phyloP scores from a whole-genome alignment of 2,888 invertebrate genomes.

The Drosophila demipolita region DNA sequence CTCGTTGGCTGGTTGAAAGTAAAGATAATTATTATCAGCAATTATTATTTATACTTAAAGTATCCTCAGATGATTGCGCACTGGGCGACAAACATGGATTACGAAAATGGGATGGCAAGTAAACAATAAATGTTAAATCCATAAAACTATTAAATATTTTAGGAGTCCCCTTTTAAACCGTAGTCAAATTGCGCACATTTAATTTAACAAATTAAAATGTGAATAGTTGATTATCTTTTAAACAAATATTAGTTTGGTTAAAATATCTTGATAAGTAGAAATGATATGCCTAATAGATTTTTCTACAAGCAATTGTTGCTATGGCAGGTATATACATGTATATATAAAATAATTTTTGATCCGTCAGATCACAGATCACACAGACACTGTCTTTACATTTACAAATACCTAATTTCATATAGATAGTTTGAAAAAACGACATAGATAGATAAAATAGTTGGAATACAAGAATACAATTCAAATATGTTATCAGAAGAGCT shows the following conservation, averaged over 20 bases:
- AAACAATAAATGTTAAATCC: neutral
- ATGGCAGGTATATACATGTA: neutral
- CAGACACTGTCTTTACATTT: neutral
- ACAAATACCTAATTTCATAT: neutral
- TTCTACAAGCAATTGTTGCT: neutral
- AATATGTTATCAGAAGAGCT: neutral
- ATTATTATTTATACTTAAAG: neutral
- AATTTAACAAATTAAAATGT: neutral
- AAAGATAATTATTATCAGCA: slow-evolving; percentile 29
- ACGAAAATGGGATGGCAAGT: neutral
- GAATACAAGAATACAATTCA: neutral
- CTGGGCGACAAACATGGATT: neutral
- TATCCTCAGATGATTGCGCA: neutral
- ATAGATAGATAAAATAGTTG: neutral
- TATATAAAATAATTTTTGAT: neutral
- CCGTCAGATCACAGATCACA: neutral
- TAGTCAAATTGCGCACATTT: too few species aligned
- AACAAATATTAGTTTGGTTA: too few species aligned
- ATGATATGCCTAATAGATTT: neutral
- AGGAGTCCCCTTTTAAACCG: neutral
- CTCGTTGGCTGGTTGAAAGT: slow-evolving; percentile 76
- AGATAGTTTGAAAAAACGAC: neutral
- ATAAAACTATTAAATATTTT: too few species aligned
- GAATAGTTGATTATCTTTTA: neutral
- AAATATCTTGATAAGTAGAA: neutral